Evolutionary conservation across 2,797 vertebrate genomes (phyloP).

Genomic region (Furcifer pardalis): DNA sequence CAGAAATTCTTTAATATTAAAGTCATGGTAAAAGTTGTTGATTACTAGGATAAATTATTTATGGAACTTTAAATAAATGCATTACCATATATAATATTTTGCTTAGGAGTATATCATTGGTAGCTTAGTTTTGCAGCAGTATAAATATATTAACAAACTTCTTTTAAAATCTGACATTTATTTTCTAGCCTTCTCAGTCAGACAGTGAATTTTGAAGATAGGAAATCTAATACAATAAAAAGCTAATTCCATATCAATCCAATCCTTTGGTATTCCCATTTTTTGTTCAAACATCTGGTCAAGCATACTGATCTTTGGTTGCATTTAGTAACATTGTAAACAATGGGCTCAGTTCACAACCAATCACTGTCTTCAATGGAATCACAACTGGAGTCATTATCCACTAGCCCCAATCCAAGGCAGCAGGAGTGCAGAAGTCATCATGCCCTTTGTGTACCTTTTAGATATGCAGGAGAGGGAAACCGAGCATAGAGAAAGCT

Average conservation of each 20-base stretch:
- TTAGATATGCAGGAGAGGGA: not conserved
- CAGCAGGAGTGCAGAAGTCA: not conserved
- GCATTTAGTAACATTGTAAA: constrained; percentile 47
- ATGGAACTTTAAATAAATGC: constrained; percentile 50
- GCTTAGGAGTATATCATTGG: constrained; percentile 41
- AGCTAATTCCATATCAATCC: constrained; percentile 4
- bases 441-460: not conserved
- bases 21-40: constrained; percentile 51
- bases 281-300: constrained; percentile 26
- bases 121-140: constrained; percentile 51
- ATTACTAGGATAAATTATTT: constrained; percentile 59
- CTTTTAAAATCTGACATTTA: constrained; percentile 1
- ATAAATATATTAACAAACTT: not conserved
- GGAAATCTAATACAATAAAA: constrained; percentile 26
- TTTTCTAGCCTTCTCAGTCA: constrained; percentile 12
- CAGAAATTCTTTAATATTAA: constrained; percentile 61
- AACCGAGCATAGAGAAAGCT: not conserved
- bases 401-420: not conserved
- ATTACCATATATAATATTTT: constrained; percentile 34
- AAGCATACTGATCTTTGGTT: constrained; percentile 55
- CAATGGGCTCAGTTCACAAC: constrained; percentile 60
- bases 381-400: not conserved
- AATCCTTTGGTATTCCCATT: constrained; percentile 10
- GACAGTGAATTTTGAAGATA: not conserved
- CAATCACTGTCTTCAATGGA: constrained; percentile 4